phyloP scores from a whole-genome alignment of 2,113 vertebrate species.

The Oreotrochilus melanogaster region DNA sequence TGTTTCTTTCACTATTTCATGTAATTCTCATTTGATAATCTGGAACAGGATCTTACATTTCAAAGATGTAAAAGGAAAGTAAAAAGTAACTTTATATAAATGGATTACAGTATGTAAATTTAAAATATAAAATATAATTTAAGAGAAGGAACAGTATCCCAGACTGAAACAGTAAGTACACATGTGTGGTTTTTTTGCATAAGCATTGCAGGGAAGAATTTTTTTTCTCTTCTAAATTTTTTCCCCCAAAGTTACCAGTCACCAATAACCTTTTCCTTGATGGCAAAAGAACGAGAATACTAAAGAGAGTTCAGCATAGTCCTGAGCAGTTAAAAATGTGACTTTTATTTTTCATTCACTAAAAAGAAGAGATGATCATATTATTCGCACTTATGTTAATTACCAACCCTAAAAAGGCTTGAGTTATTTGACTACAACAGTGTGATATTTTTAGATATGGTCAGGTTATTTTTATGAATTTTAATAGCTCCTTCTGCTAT shows the following conservation, averaged over 20 bases:
- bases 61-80: not conserved
- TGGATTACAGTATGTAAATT: not conserved
- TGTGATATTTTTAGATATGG: not conserved
- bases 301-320: not conserved
- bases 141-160: not conserved
- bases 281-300: not conserved
- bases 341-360: not conserved
- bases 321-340: not conserved
- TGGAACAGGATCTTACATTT: not conserved
- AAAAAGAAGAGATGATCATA: not conserved
- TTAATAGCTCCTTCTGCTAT: not conserved
- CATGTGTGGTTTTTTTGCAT: not conserved
- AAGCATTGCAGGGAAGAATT: not conserved
- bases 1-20: not conserved
- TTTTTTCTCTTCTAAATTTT: not conserved
- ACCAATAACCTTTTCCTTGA: not conserved
- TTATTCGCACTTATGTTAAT: slow-evolving; percentile 9
- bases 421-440: not conserved
- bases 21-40: not conserved
- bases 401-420: not conserved
- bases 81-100: not conserved
- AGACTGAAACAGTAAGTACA: not conserved
- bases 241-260: not conserved
- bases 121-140: not conserved
- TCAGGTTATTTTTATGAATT: slow-evolving; percentile 21